These are phyloP conservation scores for Plecturocebus donacophilus DNA, from an alignment of 2,113 vertebrate genomes.

Conservation along the genomic window DNA sequence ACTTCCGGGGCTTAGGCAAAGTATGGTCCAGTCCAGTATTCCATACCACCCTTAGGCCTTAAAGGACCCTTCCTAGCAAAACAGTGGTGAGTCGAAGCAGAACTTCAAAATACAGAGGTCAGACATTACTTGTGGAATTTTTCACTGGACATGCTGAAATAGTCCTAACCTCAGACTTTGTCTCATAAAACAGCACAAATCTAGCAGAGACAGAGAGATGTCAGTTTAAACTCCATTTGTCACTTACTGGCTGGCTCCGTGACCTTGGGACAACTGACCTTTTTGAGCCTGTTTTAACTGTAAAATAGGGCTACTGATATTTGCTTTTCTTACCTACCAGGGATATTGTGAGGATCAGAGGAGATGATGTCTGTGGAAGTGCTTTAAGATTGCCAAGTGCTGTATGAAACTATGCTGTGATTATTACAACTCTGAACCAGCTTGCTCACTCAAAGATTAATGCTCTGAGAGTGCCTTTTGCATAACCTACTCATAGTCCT, in stretches of 20 bases:
- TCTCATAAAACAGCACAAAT: not conserved
- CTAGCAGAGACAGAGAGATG: not conserved
- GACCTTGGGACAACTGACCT: slow-evolving; percentile 38
- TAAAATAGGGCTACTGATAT: slow-evolving; percentile 49
- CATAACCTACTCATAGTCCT: not conserved
- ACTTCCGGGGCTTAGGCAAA: not conserved
- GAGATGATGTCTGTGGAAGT: slow-evolving; percentile 27
- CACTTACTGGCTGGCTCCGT: slow-evolving; percentile 19
- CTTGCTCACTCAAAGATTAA: slow-evolving; percentile 27
- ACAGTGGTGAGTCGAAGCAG: not conserved
- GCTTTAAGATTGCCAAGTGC: slow-evolving; percentile 20
- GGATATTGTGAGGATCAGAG: slow-evolving; percentile 35
- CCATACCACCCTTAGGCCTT: not conserved
- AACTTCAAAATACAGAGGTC: slow-evolving; percentile 23
- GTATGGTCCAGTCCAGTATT: not conserved
- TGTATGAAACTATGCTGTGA: not conserved
- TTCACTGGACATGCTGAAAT: not conserved
- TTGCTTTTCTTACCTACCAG: slow-evolving; percentile 62
- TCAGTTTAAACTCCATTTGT: not conserved
- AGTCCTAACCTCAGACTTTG: not conserved
- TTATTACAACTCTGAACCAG: not conserved
- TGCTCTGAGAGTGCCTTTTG: slow-evolving; percentile 18
- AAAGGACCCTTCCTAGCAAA: slow-evolving; percentile 8
- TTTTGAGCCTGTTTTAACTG: not conserved
- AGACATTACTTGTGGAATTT: not conserved